Conservation (phyloP, 2,888 invertebrate species). For the Watsonalla binaria region DNA sequence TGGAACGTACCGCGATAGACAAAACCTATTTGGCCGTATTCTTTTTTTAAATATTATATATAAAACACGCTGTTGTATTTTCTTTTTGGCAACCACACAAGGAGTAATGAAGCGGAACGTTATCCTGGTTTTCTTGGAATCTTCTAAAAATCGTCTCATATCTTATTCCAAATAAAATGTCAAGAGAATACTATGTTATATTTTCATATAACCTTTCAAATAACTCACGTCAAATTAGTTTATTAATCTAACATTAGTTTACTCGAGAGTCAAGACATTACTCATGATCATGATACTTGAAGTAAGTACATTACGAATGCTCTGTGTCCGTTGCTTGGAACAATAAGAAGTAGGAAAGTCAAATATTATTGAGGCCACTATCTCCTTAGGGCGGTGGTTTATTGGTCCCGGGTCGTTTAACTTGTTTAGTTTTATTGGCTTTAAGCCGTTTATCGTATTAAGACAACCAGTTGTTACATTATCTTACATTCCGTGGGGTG, state of each 20-base stretch:
- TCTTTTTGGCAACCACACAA: slow-evolving; percentile 21
- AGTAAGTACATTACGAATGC: slow-evolving; percentile 18
- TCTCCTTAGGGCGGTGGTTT: slow-evolving; percentile 49
- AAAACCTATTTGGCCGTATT: slow-evolving; percentile 13
- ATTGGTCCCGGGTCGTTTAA: slow-evolving; percentile 58
- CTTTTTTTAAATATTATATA: slow-evolving; percentile 6
- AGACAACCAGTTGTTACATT: slow-evolving; percentile 54
- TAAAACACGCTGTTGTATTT: slow-evolving; percentile 21
- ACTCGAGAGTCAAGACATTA: slow-evolving; percentile 29
- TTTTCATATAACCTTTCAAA: too few relatives aligned
- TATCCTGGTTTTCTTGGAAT: slow-evolving; percentile 5
- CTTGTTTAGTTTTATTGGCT: slow-evolving; percentile 72
- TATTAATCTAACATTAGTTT: slow-evolving; percentile 17
- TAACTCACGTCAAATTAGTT: slow-evolving; percentile 28
- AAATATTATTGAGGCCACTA: slow-evolving; percentile 45
- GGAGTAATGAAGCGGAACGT: slow-evolving; percentile 19
- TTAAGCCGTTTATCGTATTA: slow-evolving; percentile 70
- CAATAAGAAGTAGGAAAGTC: slow-evolving; percentile 23
- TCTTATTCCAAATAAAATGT: slow-evolving; percentile 28
- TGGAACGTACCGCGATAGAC: slow-evolving; percentile 15
- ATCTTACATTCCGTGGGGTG: slow-evolving; percentile 51
- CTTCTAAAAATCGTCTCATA: slow-evolving; percentile 12
- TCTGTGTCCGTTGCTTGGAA: slow-evolving; percentile 15
- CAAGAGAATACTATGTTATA: slow-evolving; percentile 12
- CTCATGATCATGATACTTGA: slow-evolving; percentile 25